These are phyloP conservation scores for Trichogramma pretiosum DNA, from an alignment of 1,140 invertebrate genomes.

Conservation along the genomic window DNA sequence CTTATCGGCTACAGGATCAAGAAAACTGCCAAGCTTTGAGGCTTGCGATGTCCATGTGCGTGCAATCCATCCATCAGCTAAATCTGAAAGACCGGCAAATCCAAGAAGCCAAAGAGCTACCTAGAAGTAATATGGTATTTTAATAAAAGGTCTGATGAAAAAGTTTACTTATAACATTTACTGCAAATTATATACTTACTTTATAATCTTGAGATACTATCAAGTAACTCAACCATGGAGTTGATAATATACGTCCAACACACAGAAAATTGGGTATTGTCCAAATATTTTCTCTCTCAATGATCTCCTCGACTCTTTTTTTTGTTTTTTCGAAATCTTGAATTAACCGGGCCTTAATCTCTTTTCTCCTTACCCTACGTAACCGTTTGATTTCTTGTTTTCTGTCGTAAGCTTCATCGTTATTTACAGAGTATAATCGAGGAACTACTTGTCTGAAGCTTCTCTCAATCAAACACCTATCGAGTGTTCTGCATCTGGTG, in stretches of 20 bases:
- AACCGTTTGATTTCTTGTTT: conserved; percentile 20
- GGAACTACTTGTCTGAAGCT: conserved; percentile 26
- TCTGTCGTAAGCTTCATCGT: conserved; percentile 25
- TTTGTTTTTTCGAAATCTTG: conserved; percentile 34
- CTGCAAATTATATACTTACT: conserved; percentile 42
- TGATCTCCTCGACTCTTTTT: conserved; percentile 36
- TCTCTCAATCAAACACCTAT: conserved; percentile 29
- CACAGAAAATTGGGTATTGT: conserved; percentile 90
- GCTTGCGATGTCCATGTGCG: conserved; percentile 83
- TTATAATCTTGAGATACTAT: conserved; percentile 64
- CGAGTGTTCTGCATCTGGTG: conserved; percentile 18
- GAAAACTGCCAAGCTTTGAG: conserved; percentile 84
- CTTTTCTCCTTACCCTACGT: conserved; percentile 22
- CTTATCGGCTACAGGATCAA: conserved; percentile 98
- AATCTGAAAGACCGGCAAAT: conserved; percentile 38
- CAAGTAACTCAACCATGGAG: conserved; percentile 79
- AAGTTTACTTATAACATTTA: background rate
- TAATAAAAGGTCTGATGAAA: background rate
- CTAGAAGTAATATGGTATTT: conserved; percentile 20
- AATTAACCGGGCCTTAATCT: conserved; percentile 29
- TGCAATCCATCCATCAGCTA: conserved; percentile 88
- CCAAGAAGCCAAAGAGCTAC: conserved; percentile 36
- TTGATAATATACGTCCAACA: conserved; percentile 68
- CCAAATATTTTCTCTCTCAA: conserved; percentile 75
- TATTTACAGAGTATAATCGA: conserved; percentile 29